phyloP scores from a whole-genome alignment of 2,113 vertebrate genomes.

The Sinocyclocheilus anshuiensis region DNA sequence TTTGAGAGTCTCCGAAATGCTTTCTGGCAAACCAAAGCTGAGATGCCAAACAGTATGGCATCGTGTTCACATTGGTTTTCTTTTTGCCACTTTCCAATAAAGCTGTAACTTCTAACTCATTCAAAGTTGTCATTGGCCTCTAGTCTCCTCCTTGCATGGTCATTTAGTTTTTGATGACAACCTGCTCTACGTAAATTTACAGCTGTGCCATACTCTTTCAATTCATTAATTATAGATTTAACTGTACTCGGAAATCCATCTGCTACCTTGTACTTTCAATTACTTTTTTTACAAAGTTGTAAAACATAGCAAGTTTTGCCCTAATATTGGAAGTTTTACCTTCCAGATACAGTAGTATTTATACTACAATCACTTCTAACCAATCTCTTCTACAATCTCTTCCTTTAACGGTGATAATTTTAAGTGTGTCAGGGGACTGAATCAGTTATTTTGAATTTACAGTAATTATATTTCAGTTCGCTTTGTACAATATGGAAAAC shows the following conservation, averaged over 20 bases:
- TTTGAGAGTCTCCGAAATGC: background rate
- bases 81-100: background rate
- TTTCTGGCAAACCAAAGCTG: background rate
- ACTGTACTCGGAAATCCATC: background rate
- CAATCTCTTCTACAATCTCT: no score
- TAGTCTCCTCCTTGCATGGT: background rate
- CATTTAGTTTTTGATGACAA: background rate
- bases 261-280: background rate
- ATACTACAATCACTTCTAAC: background rate
- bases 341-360: background rate
- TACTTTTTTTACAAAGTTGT: background rate
- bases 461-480: background rate
- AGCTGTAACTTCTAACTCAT: background rate
- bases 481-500: background rate
- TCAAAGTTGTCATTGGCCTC: background rate
- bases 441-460: background rate
- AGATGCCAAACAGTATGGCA: background rate
- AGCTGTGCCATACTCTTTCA: background rate
- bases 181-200: background rate
- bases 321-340: background rate
- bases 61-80: background rate
- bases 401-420: background rate
- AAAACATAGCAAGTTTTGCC: background rate
- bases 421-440: background rate
- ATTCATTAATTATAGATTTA: constrained; percentile 7